Evolutionary conservation across 1,140 invertebrate species (phyloP), one percentile per base, ranked within the genome.

Genomic region (Heliothis virescens): DNA sequence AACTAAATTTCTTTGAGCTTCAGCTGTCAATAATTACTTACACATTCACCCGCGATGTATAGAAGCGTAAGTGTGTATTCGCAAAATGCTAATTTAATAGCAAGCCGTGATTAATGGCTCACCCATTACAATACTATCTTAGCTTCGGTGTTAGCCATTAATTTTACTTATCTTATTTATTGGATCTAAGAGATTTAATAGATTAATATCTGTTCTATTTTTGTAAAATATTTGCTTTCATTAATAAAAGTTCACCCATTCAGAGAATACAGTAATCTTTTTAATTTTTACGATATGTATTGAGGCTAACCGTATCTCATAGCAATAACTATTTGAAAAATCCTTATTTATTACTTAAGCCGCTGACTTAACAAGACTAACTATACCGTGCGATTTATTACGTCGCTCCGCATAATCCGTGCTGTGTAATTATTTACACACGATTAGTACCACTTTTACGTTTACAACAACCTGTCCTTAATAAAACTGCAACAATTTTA

Each of bases 401-500:
- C 72, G 72, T 75, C 57, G 72, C 57, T 60, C 57, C 72, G 72
- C 72, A 77, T 77, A 65, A 77, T 77, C 75, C 53, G 63, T 71
- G 65, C 63, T 53, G 63, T 79, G 65, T 71, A 77, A 77, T 77
- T 77, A 77, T 65, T 77, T 65, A 69, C 69, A 57, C 65, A 81
- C 65, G 74, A 77, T 82, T 77, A 79, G 79, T 62, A 83, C 80
- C 72, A 81, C 79, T 83, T 85, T 83, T 81, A 80, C 79, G 79
- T 85, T 81, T 81, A 78, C 48, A 53, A 63, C 60, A 67, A 72
- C 69, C 55, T 34, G 73, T 72, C 71, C 72, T 48, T 83, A 71
- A 82, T 82, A 81, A 83, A 85, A 84, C 59, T 84, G 87, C 84
- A 88, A 86, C 83, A 86, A 83, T 86, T 85, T 82, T 83, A 84